Evolutionary conservation across 2,797 vertebrate species (phyloP), one percentile per base, ranked within the genome.

Genomic region (Schizothorax lantsangensis): DNA sequence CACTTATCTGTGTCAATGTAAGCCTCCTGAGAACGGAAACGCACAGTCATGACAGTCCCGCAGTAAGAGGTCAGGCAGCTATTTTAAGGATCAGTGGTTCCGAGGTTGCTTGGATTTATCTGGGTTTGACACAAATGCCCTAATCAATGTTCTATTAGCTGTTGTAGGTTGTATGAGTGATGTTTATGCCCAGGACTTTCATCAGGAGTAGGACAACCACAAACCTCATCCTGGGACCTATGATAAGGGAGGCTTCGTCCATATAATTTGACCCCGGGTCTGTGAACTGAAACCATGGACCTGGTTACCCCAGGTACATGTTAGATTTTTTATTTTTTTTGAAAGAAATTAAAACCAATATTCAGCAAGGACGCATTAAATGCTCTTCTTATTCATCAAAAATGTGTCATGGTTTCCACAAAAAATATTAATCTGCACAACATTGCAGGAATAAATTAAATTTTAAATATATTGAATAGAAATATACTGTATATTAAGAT

Each of bases 1-100:
- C 81, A 86, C 86, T 87, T 85, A 86, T 87, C 69, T 86, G 64
- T 86, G 86, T 85, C 87, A 84, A 17, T 49, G 80, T 81, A 85
- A 86, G 84, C 66, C 81, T 86, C 78, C 72, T 66, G 72, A 81
- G 81, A 86, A 64, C 2, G 19, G 33, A 73, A 75, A 83, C 75
- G 17, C 74, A 45, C 26, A 68, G 80, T 40, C 57, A 80, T 84
- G 82, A 80, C 68, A 83, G 69, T 83, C 45, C 62, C 15, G 33
- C 73, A 59, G 78, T 77, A 78, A 85, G 79, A 78, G 79, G 40
- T 73, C 73, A 79, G 49, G 40, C 26, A 23, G 84, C 23, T 21
- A 74, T 62, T 72, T 69, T 68, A 43, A 80, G 26, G 62, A 84
- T 62, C 72, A 26, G 17, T 78, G 80, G 40, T 38, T 79, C 30